A percentile compares a stretch with the other conserved stretches of the same genome.
Conservation (phyloP, 2,113 vertebrate species). For the Colaptes auratus region DNA sequence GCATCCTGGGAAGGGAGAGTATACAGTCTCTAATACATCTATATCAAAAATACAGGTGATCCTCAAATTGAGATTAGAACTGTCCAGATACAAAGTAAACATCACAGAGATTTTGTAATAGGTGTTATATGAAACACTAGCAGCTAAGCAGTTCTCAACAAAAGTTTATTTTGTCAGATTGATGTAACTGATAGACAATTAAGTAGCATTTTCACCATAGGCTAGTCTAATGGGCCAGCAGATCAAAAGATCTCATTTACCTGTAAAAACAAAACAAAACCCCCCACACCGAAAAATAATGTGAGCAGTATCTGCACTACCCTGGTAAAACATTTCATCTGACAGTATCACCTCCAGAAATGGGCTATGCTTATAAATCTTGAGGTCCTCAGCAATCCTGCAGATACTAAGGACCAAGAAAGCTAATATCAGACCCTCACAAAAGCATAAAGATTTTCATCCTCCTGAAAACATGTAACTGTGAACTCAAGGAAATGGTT, state of each 20-base stretch:
- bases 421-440: background rate
- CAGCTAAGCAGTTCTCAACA: background rate
- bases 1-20: background rate
- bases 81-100: background rate
- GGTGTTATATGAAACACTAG: background rate
- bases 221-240: background rate
- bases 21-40: background rate
- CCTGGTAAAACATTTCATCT: background rate
- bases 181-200: background rate
- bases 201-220: background rate
- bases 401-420: background rate
- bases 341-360: background rate
- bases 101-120: background rate
- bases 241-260: background rate
- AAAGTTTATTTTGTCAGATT: background rate
- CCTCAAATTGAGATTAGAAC: background rate
- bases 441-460: background rate
- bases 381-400: background rate
- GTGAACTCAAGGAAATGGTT: background rate
- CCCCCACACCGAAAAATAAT: background rate
- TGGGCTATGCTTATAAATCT: background rate
- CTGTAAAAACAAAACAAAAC: background rate
- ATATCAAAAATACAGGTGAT: background rate
- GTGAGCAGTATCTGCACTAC: background rate
- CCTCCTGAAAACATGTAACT: background rate